Evolutionary conservation across 2,797 vertebrate species (phyloP), one percentile per base, ranked within the genome.

Genomic region (Acanthurus lineatus): DNA sequence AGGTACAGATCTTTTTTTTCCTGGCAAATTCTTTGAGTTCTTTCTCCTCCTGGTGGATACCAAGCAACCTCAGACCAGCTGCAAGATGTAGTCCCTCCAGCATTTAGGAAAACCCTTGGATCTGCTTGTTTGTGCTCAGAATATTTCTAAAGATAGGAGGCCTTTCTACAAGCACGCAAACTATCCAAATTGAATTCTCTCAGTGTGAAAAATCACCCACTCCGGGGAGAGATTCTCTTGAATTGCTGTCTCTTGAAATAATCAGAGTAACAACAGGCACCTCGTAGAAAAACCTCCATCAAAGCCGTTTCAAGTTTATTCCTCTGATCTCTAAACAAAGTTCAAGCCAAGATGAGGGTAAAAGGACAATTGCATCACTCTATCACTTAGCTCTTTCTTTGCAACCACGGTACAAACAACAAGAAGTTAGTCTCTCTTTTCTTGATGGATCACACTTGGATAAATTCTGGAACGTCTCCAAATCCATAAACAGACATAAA

Each of bases 61-160:
- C 8, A 44, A 65, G 19, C 8, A 64, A 60, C 62, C 16, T 47
- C 16, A 42, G 38, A n/a, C n/a, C 47, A 61, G 12, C 69, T 70
- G 9, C 11, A 62, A 73, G 4, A 65, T 40, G 15, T 1, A 9
- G 9, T 52, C 15, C 42, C 48, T 44, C 9, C 22, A 54, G 52
- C 52, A 67, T 28, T 52, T 15, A 44, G n/a, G 15, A 42, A 1
- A 5, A 62, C 45, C 67, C 22, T 48, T 71, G 57, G n/a, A 59
- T 68, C 45, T 58, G 20, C n/a, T 54, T 3, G 0, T 9, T 51
- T 54, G 32, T 28, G 59, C 47, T 22, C 7, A 20, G 35, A 65
- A 28, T 0, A 47, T 52, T 74, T 56, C 2, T 0, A 47, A 69
- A 61, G 5, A 19, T n/a, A 62, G 54, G 25, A 28, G 22, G 17